These are phyloP conservation scores for Falco novaeseelandiae DNA, from an alignment of 2,797 vertebrate genomes.

Conservation along the genomic window DNA sequence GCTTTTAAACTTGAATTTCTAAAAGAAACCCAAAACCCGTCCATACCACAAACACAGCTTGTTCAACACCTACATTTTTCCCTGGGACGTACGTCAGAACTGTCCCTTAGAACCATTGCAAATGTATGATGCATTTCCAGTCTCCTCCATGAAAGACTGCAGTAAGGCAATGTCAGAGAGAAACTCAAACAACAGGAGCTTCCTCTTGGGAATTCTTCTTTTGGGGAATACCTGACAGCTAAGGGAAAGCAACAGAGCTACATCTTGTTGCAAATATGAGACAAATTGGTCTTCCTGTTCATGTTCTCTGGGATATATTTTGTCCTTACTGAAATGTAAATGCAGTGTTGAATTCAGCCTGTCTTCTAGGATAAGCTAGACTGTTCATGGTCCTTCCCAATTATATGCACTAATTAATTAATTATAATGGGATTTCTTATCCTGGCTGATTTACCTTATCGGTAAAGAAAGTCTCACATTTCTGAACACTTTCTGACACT, in stretches of 20 bases:
- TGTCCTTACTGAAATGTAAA: not conserved
- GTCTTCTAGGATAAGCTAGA: not conserved
- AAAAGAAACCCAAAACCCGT: not conserved
- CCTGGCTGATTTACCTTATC: not conserved
- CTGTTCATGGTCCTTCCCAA: not conserved
- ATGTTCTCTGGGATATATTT: not conserved
- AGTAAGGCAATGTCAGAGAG: not conserved
- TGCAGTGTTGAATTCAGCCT: not conserved
- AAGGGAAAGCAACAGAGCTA: not conserved
- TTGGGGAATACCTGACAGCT: not conserved
- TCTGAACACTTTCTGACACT: not conserved
- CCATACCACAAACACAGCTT: not conserved
- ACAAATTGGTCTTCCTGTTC: not conserved
- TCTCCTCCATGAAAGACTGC: not conserved
- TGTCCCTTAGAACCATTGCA: not conserved
- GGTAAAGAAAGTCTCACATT: not conserved
- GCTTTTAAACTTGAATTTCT: not conserved
- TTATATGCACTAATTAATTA: not conserved
- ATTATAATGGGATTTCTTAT: not conserved
- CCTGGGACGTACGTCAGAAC: not conserved
- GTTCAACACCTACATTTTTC: not conserved
- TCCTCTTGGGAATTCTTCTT: not conserved
- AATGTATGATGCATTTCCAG: not conserved
- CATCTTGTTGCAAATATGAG: not conserved
- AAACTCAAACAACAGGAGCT: not conserved